Base-by-base conservation (phyloP, 2,888 invertebrate genomes). In the Drosophila neonasuta region DNA sequence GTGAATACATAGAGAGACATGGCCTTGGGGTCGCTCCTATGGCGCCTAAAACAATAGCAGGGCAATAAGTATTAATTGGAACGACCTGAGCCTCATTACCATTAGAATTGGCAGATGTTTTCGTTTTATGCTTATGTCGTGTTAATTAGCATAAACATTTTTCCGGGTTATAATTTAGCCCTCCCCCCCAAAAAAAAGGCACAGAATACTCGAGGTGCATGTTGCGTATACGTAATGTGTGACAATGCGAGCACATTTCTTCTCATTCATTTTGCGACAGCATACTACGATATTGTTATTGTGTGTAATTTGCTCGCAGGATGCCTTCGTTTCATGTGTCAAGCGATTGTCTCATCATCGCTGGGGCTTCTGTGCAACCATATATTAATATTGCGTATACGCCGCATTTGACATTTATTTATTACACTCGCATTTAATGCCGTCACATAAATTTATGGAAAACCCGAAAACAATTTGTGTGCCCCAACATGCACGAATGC, bases 371-470 rank as follows among this genome's bases (percentile, higher is more conserved):
- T 52, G 51, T 52, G 51, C 49, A 41, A 48, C 13, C 49, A 62
- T 60, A 73, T 41, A 54, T 57, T 42, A 70, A 81, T 73, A 81
- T 84, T 79, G 69, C 82, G 81, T 71, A 84, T 81, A 81, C 82
- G 81, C 76, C 66, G 49, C 61, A 51, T 73, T 68, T 75, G 71
- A 68, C 74, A 56, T 71, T 85, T 80, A 81, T 79, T 84, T 85
- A 81, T 82, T 71, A 74, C 63, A 67, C 57, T 29, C 68, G 58
- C 60, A 64, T 64, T 68, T 72, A 77, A 81, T 81, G 74, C 63
- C 76, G 54, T 52, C 71, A 67, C 71, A 79, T 73, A 80, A 79
- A 81, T 79, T 84, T 81, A 80, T 78, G 80, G 63, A 57, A 71
- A 71, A 46, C 57, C 68, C 71, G 24, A 71, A 83, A 79, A 83